Evolutionary conservation across 2,888 invertebrate species (phyloP), one percentile per base, ranked within the genome.

Genomic region (Leucozona laternaria): DNA sequence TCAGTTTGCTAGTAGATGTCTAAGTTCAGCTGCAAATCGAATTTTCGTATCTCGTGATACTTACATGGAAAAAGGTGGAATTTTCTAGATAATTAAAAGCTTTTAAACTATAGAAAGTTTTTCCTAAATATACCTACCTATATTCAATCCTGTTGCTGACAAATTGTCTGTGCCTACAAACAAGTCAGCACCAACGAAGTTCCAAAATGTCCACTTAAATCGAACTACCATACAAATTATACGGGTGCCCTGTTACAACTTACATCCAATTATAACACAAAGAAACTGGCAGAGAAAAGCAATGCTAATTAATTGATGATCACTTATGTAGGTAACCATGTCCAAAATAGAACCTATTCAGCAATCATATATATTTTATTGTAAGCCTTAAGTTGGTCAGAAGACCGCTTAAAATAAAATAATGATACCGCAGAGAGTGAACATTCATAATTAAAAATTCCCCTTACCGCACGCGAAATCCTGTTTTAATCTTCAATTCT

Each of bases 391-490:
- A 62, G 25, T 28, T 43, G n/a, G 43, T 43, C 25, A 28, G 10
- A 15, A 10, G 25, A 62, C 20, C 60, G 25, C 28, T 28, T 64
- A 11, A 45, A 64, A 17, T 13, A 64, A 64, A 48, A 48, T 10
- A 48, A 48, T 10, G 20, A 28, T 28, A 43, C 31, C 10, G 10
- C 8, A 4, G 4, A 2, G 4, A 64, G 2, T 64, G 48, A 17
- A 15, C 31, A 66, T 31, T 53, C 50, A 37, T 68, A 53, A 53
- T 60, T 34, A 53, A 25, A 53, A 43, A 40, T 76, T 17, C 40
- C 57, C 57, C 48, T 66, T 11, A 25, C 31, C 17, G n/a, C n/a
- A 50, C 31, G 10, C 13, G 40, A 64, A 75, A 79, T 70, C 79
- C 79, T 57, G 83, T 70, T 73, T 43, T 10, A 22, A 4, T 60